A percentile compares a stretch with the other conserved stretches of the same genome.
Conservation (phyloP, 2,113 vertebrate species). For the Microcebus murinus region DNA sequence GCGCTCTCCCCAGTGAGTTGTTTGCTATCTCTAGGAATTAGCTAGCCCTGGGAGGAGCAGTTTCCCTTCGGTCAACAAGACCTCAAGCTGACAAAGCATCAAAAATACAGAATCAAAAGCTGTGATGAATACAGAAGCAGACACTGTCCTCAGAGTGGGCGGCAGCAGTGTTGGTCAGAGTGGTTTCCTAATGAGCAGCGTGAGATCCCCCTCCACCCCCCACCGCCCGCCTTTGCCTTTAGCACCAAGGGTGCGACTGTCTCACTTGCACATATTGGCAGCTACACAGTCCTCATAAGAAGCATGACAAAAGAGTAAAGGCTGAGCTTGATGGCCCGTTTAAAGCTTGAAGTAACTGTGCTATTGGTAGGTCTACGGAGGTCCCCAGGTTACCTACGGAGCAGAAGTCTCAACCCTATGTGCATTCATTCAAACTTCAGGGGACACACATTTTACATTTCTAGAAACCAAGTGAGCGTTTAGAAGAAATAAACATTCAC, state of each 20-base stretch:
- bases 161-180: neutral
- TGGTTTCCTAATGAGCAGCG: neutral
- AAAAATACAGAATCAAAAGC: neutral
- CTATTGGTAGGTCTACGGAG: neutral
- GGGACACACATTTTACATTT: constrained; percentile 16
- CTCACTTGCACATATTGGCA: neutral
- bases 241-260: neutral
- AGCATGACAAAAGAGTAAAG: neutral
- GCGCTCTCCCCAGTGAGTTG: neutral
- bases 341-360: constrained; percentile 3
- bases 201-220: neutral
- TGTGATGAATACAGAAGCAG: neutral
- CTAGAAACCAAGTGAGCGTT: constrained; percentile 23
- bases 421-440: constrained; percentile 24
- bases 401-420: neutral
- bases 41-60: neutral
- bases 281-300: neutral
- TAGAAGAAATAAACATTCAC: constrained; percentile 18
- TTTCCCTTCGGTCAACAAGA: neutral
- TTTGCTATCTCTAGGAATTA: constrained; percentile 11
- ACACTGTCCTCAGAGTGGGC: neutral
- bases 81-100: neutral
- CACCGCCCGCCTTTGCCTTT: neutral
- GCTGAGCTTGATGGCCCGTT: constrained; percentile 1
- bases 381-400: neutral